Evolutionary conservation across 2,113 vertebrate genomes (phyloP).

Genomic region (Hiodon alosoides): DNA sequence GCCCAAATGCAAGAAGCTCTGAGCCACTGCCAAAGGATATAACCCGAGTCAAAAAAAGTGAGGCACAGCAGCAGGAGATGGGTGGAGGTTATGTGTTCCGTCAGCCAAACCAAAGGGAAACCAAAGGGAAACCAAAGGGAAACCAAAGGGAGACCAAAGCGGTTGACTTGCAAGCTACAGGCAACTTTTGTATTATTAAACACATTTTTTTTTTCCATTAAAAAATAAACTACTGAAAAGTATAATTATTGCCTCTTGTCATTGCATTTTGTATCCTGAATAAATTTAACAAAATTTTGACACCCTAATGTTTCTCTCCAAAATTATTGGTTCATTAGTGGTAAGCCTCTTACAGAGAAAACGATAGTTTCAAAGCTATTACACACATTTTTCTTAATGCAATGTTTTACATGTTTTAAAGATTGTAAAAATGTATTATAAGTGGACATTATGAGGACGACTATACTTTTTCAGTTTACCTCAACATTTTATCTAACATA

Average conservation of each 20-base stretch:
- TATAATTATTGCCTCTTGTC: background rate
- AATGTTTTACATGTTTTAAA: too few species aligned
- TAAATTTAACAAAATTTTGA: background rate
- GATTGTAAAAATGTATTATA: too few species aligned
- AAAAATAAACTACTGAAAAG: too few species aligned
- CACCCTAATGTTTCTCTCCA: background rate
- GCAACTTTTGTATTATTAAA: too few species aligned
- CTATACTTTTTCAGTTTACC: too few species aligned
- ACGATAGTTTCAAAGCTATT: too few species aligned
- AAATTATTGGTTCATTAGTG: background rate
- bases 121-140: background rate
- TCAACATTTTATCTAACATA: too few species aligned
- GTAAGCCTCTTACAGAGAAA: too few species aligned
- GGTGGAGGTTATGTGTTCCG: background rate
- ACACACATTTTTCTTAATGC: too few species aligned
- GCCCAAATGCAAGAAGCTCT: constrained; percentile 12
- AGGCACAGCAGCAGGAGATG: background rate
- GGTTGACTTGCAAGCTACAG: too few species aligned
- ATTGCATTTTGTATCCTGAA: background rate
- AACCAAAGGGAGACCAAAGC: background rate
- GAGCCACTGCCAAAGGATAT: constrained; percentile 16
- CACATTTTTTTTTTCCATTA: too few species aligned
- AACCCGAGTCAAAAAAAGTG: background rate
- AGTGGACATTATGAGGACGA: too few species aligned
- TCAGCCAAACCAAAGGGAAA: background rate